Evolutionary conservation across 2,888 invertebrate genomes (phyloP), one percentile per base, ranked within the genome.

Genomic region (Drosophila pegasa): DNA sequence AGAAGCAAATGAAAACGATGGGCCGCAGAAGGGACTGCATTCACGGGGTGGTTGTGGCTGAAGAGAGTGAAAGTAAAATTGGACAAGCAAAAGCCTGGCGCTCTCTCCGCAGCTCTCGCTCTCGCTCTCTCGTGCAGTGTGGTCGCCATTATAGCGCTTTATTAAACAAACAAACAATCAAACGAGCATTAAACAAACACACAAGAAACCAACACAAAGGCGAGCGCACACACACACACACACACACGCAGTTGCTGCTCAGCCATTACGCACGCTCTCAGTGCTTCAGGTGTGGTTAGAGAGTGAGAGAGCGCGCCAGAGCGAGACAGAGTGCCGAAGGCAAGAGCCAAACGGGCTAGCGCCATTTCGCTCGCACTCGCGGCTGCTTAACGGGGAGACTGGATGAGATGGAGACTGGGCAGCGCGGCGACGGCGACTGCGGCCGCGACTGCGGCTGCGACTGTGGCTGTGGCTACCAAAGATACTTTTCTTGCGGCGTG

Each of bases 401-500:
- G 65, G 65, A 41, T 27, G 63, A 71, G 70, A 71, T 71, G 72
- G 78, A 79, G 76, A 78, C 65, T 65, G 41, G 65, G 63, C 78
- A 51, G 78, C 61, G 58, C 68, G 37, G 50, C 64, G 38, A 47
- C 52, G 22, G 52, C 60, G 48, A 37, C 48, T 37, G 68, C 40
- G 68, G 20, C 78, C 61, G 78, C 48, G 58, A 47, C 71, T 45
- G 71, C 40, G 59, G 48, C 59, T 50, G 55, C 38, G 48, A 54
- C 60, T 62, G 60, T 50, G 66, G 68, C 72, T 37, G 56, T 50
- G 66, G 68, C 72, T 37, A 54, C 69, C 73, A 56, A 71, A 76
- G 86, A 80, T 73, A 87, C 86, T 86, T 89, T 90, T 89, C 90
- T 90, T 90, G 89, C 80, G 85, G 79, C 88, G 88, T 84, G 85